Evolutionary conservation across 2,888 invertebrate genomes (phyloP), one percentile per base, ranked within the genome.

Genomic region (Aspidiotus rigidus): DNA sequence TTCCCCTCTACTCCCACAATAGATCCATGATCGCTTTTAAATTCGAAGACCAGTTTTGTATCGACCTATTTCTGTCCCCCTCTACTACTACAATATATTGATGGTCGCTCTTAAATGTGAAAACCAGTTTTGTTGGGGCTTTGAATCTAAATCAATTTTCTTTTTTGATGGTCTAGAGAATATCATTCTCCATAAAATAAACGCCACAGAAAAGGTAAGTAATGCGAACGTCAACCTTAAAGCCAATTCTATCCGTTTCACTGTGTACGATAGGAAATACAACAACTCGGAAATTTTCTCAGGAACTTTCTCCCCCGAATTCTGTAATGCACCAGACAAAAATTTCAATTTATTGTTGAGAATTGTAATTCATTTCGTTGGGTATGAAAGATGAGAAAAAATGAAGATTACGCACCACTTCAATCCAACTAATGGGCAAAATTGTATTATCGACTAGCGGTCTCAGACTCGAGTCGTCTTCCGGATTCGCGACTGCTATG

Each of bases 391-490:
- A 28, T 28, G 5, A 28, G 1, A 28, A 28, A 5, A 28, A 5
- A 28, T 3, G 28, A 28, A 28, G 28, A 28, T 28, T 64, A 79
- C 81, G 80, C 77, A 86, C 84, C 73, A 85, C 79, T 77, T 90
- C 89, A 40, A 90, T 76, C 90, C 90, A 90, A 8, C 86, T 82
- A 0, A 90, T 76, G 0, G 91, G 91, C n/a, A 91, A 76, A 64
- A 90, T 85, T 3, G 83, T 76, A 0, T 83, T 83, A 71, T 89
- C 83, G 0, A 83, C 77, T 53, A 87, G 78, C 62, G 78, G 82
- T 0, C 79, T 78, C 5, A 86, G 75, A 0, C 82, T 78, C 3
- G 11, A 11, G 53, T 84, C 80, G 11, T 79, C 79, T 0, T 75
- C 71, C 0, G 81, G 79, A 73, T 83, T 81, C 55, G 79, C 80